A percentile compares a stretch with the other conserved stretches of the same genome.
These are phyloP conservation scores for Hirundichthys speculiger DNA, from an alignment of 2,113 vertebrate genomes.

Conservation along the genomic window DNA sequence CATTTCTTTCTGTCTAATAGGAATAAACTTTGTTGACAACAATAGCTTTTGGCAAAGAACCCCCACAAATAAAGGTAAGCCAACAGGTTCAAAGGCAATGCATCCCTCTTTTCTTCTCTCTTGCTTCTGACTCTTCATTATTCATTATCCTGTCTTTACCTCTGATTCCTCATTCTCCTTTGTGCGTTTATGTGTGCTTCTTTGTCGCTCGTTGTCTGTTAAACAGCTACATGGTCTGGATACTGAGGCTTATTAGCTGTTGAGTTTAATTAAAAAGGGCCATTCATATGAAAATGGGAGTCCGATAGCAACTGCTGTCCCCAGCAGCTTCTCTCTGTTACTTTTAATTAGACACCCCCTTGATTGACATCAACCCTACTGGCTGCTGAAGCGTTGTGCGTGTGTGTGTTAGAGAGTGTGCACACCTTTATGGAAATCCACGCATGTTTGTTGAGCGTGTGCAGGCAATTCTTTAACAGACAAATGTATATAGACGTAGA, in stretches of 20 bases:
- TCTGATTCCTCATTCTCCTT: slow-evolving; percentile 68
- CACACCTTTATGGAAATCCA: slow-evolving; percentile 22
- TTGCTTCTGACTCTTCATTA: slow-evolving; percentile 75
- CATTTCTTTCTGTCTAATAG: slow-evolving; percentile 62
- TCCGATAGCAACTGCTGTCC: slow-evolving; percentile 92
- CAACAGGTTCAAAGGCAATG: slow-evolving; percentile 85
- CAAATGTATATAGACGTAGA: slow-evolving; percentile 40
- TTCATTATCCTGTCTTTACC: slow-evolving; percentile 80
- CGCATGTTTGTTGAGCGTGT: slow-evolving; percentile 21
- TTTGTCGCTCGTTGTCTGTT: slow-evolving; percentile 82
- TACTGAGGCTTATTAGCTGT: slow-evolving; percentile 85
- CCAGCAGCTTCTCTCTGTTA: slow-evolving; percentile 91
- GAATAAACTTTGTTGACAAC: slow-evolving; percentile 81
- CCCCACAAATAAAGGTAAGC: slow-evolving; percentile 75
- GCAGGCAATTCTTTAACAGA: slow-evolving; percentile 49
- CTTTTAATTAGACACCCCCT: slow-evolving; percentile 91
- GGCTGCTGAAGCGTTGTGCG: slow-evolving; percentile 54
- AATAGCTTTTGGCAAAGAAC: slow-evolving; percentile 79
- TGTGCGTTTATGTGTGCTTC: slow-evolving; percentile 51
- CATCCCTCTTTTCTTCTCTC: slow-evolving; percentile 60
- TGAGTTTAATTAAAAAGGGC: slow-evolving; percentile 95
- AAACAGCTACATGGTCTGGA: slow-evolving; percentile 85
- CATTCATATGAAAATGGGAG: slow-evolving; percentile 97
- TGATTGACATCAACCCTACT: slow-evolving; percentile 81
- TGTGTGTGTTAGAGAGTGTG: slow-evolving; percentile 12